Evolutionary conservation across 2,113 vertebrate species (phyloP).

Genomic region (Speoplatyrhinus poulsoni): DNA sequence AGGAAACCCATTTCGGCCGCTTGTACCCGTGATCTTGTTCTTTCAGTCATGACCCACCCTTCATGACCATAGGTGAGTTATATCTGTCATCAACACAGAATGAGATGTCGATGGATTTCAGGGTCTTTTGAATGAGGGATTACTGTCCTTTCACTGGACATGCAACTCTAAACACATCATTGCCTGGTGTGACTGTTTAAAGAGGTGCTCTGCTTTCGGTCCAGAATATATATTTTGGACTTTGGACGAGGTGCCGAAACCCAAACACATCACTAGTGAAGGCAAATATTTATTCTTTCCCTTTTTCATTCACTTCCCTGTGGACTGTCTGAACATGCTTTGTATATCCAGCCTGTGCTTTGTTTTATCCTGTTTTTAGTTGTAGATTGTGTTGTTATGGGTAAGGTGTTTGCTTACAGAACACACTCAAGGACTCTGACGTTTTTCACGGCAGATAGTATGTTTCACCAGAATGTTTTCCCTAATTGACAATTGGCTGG

Average conservation of each 20-base stretch:
- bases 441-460: conserved; percentile 1
- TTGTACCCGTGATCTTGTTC: no score
- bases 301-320: conserved; percentile 24
- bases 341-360: conserved; percentile 12
- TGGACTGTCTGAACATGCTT: background rate
- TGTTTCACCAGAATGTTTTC: conserved; percentile 8
- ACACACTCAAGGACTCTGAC: conserved; percentile 34
- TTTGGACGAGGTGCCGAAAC: conserved; percentile 67
- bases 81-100: conserved; percentile 29
- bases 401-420: conserved; percentile 15
- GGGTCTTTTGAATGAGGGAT: conserved; percentile 15
- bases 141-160: background rate
- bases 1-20: no score
- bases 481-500: conserved; percentile 12
- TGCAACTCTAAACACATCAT: background rate
- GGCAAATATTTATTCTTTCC: conserved; percentile 63
- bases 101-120: conserved; percentile 26
- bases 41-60: no score
- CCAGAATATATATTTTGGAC: conserved; percentile 42
- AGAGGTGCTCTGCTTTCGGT: background rate
- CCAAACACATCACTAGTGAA: conserved; percentile 56
- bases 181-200: conserved; percentile 15
- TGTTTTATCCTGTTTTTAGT: conserved; percentile 32
- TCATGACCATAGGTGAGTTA: no score
- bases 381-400: background rate